Conservation (phyloP, 2,113 vertebrate species). For the Rhadina sibilatrix region DNA sequence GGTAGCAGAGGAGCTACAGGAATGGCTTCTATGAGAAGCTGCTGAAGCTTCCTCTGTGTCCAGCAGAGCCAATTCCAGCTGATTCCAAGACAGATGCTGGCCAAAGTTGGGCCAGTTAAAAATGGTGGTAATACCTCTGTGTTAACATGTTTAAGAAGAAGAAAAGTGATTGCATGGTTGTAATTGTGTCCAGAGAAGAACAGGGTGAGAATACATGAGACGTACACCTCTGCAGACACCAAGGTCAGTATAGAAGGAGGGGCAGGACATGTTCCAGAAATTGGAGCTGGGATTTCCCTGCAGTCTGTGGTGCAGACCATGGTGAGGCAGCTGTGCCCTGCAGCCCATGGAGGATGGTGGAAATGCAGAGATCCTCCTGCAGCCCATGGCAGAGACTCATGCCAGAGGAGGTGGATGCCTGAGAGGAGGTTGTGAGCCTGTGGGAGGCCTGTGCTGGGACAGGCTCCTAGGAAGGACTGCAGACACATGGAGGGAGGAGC, state of each 20-base stretch:
- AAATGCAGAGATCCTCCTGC: neutral
- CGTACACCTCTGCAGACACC: neutral
- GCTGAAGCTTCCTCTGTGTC: neutral
- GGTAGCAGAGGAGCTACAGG: neutral
- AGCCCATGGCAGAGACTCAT: neutral
- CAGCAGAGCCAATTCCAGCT: neutral
- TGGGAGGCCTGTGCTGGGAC: neutral
- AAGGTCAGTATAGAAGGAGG: neutral
- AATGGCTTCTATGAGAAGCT: neutral
- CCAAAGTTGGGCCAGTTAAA: neutral
- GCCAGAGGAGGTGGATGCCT: neutral
- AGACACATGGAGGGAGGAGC: neutral
- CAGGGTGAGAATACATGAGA: neutral
- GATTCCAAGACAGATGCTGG: neutral
- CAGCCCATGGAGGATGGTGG: neutral
- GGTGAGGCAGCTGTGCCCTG: neutral
- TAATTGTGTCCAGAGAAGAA: neutral
- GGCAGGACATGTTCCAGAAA: neutral
- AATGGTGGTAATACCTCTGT: neutral
- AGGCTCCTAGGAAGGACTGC: neutral
- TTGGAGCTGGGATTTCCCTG: rapidly evolving
- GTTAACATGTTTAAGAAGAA: neutral
- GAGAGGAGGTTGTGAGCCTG: neutral
- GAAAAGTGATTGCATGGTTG: neutral
- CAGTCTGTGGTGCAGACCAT: neutral